Percentiles rank a stretch among this genome's conserved stretches.
Evolutionary conservation across 1,140 invertebrate genomes (phyloP).

Genomic region (Drosophila obscura): DNA sequence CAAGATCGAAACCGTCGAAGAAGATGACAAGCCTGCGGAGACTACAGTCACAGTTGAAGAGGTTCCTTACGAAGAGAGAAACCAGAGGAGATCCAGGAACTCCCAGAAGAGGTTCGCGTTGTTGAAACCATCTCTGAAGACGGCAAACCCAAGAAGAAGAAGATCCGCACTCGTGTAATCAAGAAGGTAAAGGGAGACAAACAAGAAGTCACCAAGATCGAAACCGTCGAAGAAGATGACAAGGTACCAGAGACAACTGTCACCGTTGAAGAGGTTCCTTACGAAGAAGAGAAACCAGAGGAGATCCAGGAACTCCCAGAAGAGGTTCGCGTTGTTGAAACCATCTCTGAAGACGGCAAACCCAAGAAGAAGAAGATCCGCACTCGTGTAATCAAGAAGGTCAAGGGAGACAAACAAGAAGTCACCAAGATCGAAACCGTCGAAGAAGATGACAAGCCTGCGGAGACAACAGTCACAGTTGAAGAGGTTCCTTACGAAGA

Average conservation of each 20-base stretch:
- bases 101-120: conserved; percentile 17
- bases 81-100: conserved; percentile 13
- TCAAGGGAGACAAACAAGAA: conserved; percentile 27
- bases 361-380: conserved; percentile 38
- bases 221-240: conserved; percentile 24
- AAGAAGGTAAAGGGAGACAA: conserved; percentile 31
- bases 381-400: conserved; percentile 31
- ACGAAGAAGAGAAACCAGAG: conserved; percentile 10
- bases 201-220: conserved; percentile 30
- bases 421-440: conserved; percentile 29
- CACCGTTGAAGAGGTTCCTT: conserved; percentile 14
- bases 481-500: conserved; percentile 15
- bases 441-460: conserved; percentile 18
- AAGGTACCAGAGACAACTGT: conserved; percentile 14
- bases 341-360: conserved; percentile 26
- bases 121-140: conserved; percentile 14
- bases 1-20: conserved; percentile 27
- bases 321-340: conserved; percentile 21
- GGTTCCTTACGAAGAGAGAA: conserved; percentile 17
- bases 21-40: conserved; percentile 24
- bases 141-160: conserved; percentile 22
- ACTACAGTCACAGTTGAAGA: conserved; percentile 22
- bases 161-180: conserved; percentile 27
- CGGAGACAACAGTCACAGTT: conserved; percentile 19
- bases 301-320: conserved; percentile 16